These are phyloP conservation scores for Lissonota sp. DNA, from an alignment of 2,888 invertebrate species.

Conservation along the genomic window DNA sequence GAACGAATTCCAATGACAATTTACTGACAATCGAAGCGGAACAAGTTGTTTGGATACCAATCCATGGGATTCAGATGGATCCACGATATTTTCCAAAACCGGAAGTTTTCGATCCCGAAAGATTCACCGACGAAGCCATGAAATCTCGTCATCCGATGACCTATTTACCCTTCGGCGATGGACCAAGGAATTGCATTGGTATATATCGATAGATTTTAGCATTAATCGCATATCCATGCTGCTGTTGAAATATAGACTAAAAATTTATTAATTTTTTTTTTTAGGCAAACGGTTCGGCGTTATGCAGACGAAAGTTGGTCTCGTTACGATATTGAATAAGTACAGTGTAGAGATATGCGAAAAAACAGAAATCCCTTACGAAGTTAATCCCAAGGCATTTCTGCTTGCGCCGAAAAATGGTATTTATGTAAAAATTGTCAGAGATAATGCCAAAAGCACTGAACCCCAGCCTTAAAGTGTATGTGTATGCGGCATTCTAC, in stretches of 20 bases:
- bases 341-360: slow-evolving; percentile 78
- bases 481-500: too few species aligned
- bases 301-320: slow-evolving; percentile 81
- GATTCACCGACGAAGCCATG: slow-evolving; percentile 72
- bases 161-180: slow-evolving; percentile 77
- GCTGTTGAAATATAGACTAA: not conserved
- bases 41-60: slow-evolving; percentile 68
- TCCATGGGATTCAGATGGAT: slow-evolving; percentile 71
- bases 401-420: slow-evolving; percentile 74
- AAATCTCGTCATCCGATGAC: slow-evolving; percentile 72
- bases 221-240: not conserved
- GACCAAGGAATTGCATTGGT: slow-evolving; percentile 80
- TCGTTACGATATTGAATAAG: slow-evolving; percentile 77
- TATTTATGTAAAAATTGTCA: slow-evolving; percentile 75
- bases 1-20: slow-evolving; percentile 13
- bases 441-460: slow-evolving; percentile 51
- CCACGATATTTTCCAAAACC: slow-evolving; percentile 74
- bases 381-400: slow-evolving; percentile 67
- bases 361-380: slow-evolving; percentile 75
- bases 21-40: slow-evolving; percentile 69
- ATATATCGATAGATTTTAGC: slow-evolving; percentile 24
- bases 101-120: slow-evolving; percentile 75
- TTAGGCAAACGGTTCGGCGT: slow-evolving; percentile 75
- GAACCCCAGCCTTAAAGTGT: not conserved
- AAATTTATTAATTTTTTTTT: slow-evolving; percentile 20